Evolutionary conservation across 2,888 invertebrate genomes (phyloP).

Genomic region (Leistus spinibarbis): DNA sequence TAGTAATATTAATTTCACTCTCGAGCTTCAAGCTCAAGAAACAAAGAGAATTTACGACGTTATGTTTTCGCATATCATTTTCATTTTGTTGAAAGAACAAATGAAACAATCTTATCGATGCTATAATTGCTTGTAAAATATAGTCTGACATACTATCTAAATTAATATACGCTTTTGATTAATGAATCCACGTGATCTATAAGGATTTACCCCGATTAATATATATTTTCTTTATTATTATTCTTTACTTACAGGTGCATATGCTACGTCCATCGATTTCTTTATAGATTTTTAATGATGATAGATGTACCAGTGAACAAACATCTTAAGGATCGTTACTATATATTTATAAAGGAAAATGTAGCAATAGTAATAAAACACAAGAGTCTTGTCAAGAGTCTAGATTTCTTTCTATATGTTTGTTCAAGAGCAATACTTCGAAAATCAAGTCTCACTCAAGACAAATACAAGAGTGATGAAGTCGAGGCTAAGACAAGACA

Average conservation of each 20-base stretch:
- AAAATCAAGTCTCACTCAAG: no score
- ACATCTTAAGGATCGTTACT: no score
- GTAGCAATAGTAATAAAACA: no score
- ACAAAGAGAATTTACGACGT: neutral
- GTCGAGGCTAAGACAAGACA: no score
- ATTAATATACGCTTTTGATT: conserved; percentile 28
- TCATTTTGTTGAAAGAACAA: conserved; percentile 8
- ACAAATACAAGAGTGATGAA: no score
- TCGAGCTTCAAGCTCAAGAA: neutral
- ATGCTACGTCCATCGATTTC: neutral
- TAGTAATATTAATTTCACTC: neutral
- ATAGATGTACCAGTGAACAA: no score
- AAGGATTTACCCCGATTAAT: conserved; percentile 23
- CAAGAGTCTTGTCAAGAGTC: no score
- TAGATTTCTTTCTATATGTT: no score
- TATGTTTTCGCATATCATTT: neutral
- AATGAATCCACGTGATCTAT: conserved; percentile 19
- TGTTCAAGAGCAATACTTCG: no score
- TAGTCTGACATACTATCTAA: conserved; percentile 24
- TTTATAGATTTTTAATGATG: no score
- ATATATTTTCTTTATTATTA: conserved; percentile 2
- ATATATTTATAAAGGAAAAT: no score
- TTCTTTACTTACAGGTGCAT: neutral
- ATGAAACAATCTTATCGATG: conserved; percentile 23
- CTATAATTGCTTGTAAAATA: conserved; percentile 27